Percentiles rank a stretch among this genome's conserved stretches.
Conservation (phyloP, 1,140 invertebrate species). For the Bactericera cockerelli region DNA sequence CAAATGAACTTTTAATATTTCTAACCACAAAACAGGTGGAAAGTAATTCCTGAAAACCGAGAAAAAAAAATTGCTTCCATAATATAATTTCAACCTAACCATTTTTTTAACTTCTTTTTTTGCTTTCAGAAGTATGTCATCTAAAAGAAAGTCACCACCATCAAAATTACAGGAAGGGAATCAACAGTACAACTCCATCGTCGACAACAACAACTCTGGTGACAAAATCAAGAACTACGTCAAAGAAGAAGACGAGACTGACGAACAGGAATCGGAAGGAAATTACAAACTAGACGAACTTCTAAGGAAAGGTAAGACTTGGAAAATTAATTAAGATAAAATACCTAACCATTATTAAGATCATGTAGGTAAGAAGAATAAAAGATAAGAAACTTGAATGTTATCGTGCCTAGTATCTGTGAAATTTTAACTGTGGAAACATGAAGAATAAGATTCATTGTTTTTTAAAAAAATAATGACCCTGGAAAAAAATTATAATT, state of each 20-base stretch:
- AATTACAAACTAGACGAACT: neutral
- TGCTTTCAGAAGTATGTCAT: constrained; percentile 73
- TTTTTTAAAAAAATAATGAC: neutral
- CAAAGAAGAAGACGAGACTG: constrained; percentile 5
- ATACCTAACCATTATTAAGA: too few relatives aligned
- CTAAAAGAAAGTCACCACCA: constrained; percentile 81
- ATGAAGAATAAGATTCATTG: neutral
- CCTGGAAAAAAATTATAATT: neutral
- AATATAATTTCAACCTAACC: too few relatives aligned
- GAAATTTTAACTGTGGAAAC: neutral
- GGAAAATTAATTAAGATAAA: too few relatives aligned
- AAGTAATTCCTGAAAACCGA: too few relatives aligned
- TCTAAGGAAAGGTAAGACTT: neutral
- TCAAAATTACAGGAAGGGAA: constrained; percentile 68
- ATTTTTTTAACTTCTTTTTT: too few relatives aligned
- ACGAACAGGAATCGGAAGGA: neutral
- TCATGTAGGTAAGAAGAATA: neutral
- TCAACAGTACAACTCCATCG: constrained; percentile 12
- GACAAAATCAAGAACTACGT: constrained; percentile 9
- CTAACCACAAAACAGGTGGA: too few relatives aligned
- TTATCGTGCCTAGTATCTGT: neutral
- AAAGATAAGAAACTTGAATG: neutral
- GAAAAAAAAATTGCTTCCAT: too few relatives aligned
- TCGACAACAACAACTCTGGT: constrained; percentile 12
- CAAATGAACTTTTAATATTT: too few relatives aligned